Conservation (phyloP, 2,797 vertebrate genomes). For the Danio kyathit region DNA sequence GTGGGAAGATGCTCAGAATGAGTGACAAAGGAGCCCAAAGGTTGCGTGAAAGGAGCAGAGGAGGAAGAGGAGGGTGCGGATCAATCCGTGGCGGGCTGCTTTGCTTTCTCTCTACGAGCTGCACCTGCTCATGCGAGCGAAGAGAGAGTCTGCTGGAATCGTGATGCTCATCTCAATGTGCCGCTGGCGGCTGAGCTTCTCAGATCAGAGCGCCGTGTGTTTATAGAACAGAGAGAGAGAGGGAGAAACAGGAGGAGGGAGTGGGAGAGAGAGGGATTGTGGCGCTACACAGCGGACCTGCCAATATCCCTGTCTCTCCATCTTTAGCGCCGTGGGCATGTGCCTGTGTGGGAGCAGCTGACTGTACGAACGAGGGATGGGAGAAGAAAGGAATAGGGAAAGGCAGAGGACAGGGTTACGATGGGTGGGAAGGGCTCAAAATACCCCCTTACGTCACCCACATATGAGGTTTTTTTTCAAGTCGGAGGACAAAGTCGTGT, state of each 20-base stretch:
- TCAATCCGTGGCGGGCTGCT: conserved; percentile 57
- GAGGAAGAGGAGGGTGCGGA: conserved; percentile 47
- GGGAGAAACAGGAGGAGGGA: conserved; percentile 32
- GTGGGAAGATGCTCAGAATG: conserved; percentile 32
- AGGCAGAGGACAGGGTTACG: conserved; percentile 34
- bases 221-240: conserved; percentile 37
- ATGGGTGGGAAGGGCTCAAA: conserved; percentile 27
- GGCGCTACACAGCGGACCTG: conserved; percentile 43
- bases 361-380: conserved; percentile 35
- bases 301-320: conserved; percentile 43
- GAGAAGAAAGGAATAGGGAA: conserved; percentile 11
- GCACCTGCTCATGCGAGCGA: conserved; percentile 74
- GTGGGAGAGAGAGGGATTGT: conserved; percentile 41
- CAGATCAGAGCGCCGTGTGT: conserved; percentile 53
- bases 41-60: conserved; percentile 46
- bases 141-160: conserved; percentile 62
- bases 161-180: conserved; percentile 68
- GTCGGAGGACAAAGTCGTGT: background rate
- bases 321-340: conserved; percentile 52
- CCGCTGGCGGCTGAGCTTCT: conserved; percentile 46
- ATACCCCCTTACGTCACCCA: conserved; percentile 28
- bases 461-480: conserved; percentile 1
- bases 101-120: conserved; percentile 62
- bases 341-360: conserved; percentile 54
- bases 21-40: conserved; percentile 46